These are phyloP conservation scores for Somateria mollissima DNA, from an alignment of 2,797 vertebrate species.

Conservation along the genomic window DNA sequence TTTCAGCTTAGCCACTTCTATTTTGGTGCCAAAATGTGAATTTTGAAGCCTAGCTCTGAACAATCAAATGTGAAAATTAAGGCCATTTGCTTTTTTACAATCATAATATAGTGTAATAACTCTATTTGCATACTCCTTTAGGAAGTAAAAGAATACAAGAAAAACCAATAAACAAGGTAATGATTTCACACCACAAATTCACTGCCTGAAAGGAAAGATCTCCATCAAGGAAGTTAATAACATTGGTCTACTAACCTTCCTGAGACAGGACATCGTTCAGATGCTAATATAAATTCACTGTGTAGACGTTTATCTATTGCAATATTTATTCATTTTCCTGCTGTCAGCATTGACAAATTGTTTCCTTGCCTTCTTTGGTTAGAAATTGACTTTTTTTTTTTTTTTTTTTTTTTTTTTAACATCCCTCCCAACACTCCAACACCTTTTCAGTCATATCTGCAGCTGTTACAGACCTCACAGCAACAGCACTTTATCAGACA, in stretches of 20 bases:
- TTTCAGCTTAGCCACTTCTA: not conserved
- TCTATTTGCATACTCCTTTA: not conserved
- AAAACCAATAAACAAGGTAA: not conserved
- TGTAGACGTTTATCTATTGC: not conserved
- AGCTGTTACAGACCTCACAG: not conserved
- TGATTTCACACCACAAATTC: not conserved
- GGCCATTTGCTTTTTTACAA: not conserved
- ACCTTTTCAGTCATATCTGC: not conserved
- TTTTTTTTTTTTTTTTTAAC: not conserved
- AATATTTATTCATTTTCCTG: conserved; percentile 46
- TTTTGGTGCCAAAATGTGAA: not conserved
- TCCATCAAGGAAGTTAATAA: conserved; percentile 8
- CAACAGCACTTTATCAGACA: not conserved
- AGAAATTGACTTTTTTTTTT: not conserved
- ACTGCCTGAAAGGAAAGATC: not conserved
- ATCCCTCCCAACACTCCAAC: not conserved
- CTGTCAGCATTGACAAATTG: not conserved
- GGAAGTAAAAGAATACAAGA: not conserved
- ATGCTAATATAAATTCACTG: not conserved
- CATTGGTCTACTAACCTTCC: conserved; percentile 10
- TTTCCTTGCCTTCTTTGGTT: not conserved
- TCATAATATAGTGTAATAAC: not conserved
- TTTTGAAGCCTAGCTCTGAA: not conserved
- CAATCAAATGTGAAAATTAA: not conserved
- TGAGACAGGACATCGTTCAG: not conserved